These are phyloP conservation scores for Philonicus albiceps DNA, from an alignment of 2,888 invertebrate species.

Conservation along the genomic window DNA sequence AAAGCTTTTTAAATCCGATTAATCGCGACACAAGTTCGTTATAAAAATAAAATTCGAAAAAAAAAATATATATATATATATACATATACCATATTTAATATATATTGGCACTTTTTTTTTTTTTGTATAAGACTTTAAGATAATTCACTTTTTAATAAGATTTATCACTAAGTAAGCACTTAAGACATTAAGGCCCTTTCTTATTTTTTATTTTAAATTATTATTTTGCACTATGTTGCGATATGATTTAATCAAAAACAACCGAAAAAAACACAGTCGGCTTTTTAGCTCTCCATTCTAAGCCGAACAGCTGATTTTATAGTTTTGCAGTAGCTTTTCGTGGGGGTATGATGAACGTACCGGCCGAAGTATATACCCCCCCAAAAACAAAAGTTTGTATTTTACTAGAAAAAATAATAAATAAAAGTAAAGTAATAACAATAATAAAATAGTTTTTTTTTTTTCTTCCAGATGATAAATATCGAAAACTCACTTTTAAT, in stretches of 20 bases:
- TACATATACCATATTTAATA: too few species aligned
- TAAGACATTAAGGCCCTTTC: not conserved
- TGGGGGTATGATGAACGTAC: not conserved
- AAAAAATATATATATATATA: not conserved
- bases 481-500: not conserved
- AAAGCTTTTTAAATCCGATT: not conserved
- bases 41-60: not conserved
- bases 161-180: not conserved
- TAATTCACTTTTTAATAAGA: not conserved
- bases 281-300: not conserved
- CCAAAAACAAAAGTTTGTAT: not conserved
- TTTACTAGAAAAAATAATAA: not conserved
- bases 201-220: not conserved
- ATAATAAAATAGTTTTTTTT: not conserved
- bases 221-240: not conserved
- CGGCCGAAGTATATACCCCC: not conserved
- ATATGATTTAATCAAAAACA: not conserved
- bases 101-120: slow-evolving; percentile 2
- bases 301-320: slow-evolving; percentile 11
- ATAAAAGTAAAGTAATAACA: too few species aligned
- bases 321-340: not conserved
- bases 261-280: not conserved
- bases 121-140: not conserved
- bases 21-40: not conserved
- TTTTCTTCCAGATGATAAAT: not conserved